Base-by-base conservation (phyloP, 2,888 invertebrate genomes). In the Pyrocoelia pectoralis region DNA sequence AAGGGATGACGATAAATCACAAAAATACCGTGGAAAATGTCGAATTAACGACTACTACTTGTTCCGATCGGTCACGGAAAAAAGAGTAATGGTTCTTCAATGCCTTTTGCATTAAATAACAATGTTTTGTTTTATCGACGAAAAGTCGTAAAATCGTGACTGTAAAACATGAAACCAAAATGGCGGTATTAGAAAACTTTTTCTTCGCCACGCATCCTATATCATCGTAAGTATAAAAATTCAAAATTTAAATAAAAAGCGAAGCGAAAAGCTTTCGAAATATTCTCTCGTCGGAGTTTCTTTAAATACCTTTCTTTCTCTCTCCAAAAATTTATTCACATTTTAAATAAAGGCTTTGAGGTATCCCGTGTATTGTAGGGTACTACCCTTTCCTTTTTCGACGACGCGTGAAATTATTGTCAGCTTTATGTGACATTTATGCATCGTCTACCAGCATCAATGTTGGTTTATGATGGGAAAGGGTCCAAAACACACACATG, bases 361-460 rank as follows among this genome's bases (percentile, higher is more conserved):
- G 46, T 49, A n/a, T n/a, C n/a, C n/a, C n/a, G n/a, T n/a, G n/a
- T n/a, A n/a, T n/a, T n/a, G n/a, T n/a, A n/a, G n/a, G 19, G 17
- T 8, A 40, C 40, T 50, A 51, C 50, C 14, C 41, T 51, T 19
- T 40, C 46, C 40, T 49, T 63, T 46, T 41, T 29, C 15, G 8
- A n/a, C 55, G 54, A 15, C 49, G 58, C 63, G 54, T 55, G 63
- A 63, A 63, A 63, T 63, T 63, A 63, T 63, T 59, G 58, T 51
- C 55, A 50, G 57, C 41, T 63, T 63, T 58, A 59, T 40, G 63
- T 55, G 58, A 63, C 63, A 46, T 59, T 63, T 59, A 63, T 59
- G 63, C 57, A 41, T 57, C 57, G 54, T 57, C 53, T 38, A 56
- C 46, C 56, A 18, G 53, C 53, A 40, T 58, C 62, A 50, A 53